Conservation (phyloP, 2,888 invertebrate species). For the Busseola fusca region DNA sequence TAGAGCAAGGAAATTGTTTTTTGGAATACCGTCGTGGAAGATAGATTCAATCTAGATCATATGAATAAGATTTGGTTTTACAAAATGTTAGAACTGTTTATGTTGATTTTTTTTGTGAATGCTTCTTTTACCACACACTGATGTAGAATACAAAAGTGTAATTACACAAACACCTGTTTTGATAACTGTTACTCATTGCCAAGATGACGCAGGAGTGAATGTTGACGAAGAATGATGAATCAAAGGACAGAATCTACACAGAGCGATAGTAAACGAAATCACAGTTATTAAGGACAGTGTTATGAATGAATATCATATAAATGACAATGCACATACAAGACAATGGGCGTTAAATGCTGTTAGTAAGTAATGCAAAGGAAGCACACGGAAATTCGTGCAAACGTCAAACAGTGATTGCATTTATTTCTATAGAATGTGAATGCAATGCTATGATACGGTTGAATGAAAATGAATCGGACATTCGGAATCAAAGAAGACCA, state of each 20-base stretch:
- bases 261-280: background rate
- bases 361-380: background rate
- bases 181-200: background rate
- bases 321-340: background rate
- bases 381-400: background rate
- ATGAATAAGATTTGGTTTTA: slow-evolving; percentile 4
- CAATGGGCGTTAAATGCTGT: background rate
- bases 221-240: slow-evolving; percentile 1
- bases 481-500: slow-evolving; percentile 22
- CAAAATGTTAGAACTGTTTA: background rate
- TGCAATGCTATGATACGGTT: background rate
- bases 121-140: background rate
- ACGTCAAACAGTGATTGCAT: background rate
- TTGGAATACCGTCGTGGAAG: slow-evolving; percentile 37
- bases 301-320: background rate
- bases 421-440: background rate
- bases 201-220: background rate
- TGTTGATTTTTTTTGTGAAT: slow-evolving; percentile 4
- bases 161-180: background rate
- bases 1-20: slow-evolving; percentile 54
- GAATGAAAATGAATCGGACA: background rate
- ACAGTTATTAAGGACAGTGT: background rate
- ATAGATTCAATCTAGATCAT: slow-evolving; percentile 46
- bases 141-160: background rate
- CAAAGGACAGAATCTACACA: background rate